Percentiles rank a stretch among this genome's conserved stretches.
These are phyloP conservation scores for Thryonomys swinderianus DNA, from an alignment of 2,113 vertebrate genomes.

Conservation along the genomic window DNA sequence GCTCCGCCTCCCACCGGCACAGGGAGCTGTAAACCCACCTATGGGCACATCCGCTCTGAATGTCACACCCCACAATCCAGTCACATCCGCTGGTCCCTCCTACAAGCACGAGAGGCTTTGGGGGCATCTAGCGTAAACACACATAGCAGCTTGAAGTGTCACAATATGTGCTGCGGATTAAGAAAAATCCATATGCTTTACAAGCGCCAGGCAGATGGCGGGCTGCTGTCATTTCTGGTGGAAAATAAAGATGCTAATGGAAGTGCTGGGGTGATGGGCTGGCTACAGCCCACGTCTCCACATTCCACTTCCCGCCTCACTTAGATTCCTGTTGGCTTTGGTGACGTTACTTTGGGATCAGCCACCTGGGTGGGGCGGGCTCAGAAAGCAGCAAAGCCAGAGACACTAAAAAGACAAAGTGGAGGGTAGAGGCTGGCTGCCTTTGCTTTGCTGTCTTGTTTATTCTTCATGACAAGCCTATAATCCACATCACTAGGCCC, in stretches of 20 bases:
- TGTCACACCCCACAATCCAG: neutral
- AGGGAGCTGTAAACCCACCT: neutral
- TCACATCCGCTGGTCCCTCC: neutral
- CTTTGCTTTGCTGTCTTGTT: neutral
- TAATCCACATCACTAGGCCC: neutral
- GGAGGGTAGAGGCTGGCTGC: no score
- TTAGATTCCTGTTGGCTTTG: neutral
- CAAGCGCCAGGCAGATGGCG: slow-evolving; percentile 34
- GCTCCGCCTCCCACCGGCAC: neutral
- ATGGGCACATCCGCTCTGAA: neutral
- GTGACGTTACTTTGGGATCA: neutral
- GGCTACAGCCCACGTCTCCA: neutral
- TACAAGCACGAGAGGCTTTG: neutral
- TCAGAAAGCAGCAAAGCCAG: neutral
- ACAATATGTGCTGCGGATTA: neutral
- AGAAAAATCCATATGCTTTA: slow-evolving; percentile 20
- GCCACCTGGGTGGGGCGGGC: neutral
- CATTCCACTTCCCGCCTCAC: neutral
- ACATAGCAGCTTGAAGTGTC: neutral
- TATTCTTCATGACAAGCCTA: neutral
- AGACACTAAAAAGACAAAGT: neutral
- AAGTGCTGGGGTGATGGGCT: neutral
- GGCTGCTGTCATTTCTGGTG: neutral
- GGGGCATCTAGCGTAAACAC: neutral
- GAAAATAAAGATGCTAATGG: neutral